Evolutionary conservation across 2,888 invertebrate species (phyloP), one percentile per base, ranked within the genome.

Genomic region (Hypercompe scribonia): DNA sequence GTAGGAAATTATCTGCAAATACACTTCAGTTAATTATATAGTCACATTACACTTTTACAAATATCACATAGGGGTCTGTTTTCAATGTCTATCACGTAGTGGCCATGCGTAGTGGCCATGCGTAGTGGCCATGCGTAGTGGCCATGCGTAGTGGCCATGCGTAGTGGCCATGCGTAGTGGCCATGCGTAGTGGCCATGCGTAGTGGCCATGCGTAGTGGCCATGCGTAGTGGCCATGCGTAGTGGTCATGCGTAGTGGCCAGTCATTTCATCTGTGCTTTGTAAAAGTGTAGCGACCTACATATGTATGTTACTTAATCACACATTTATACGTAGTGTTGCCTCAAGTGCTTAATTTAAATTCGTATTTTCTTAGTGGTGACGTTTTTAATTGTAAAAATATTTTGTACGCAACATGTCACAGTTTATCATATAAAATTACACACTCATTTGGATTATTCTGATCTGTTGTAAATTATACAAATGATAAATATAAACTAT

Each of bases 241-340:
- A n/a, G n/a, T n/a, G n/a, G n/a, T n/a, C n/a, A n/a, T n/a, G n/a
- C n/a, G n/a, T 36, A 42, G 42, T 39, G 36, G 15, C 28, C 65
- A 39, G 36, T 36, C 65, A 28, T 28, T 28, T 28, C 42, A 39
- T 39, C 28, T 28, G 65, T 42, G 39, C 42, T 18, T 13, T 54
- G 54, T 54, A 54, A 54, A 54, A n/a, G 54, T 54, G 54, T 54
- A 54, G n/a, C 54, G n/a, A 54, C 13, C 24, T 24, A 24, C 50
- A 3, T 58, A n/a, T 18, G 1, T 42, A 28, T 39, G 39, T n/a
- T n/a, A 54, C 46, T 78, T 70, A 68, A 21, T 58, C 68, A 69
- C 81, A 73, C 77, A 78, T 79, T 75, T 63, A 65, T 75, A 80
- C 72, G 68, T 64, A 65, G 18, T 42, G 28, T 42, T 31, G 28